Evolutionary conservation across 2,888 invertebrate species (phyloP), one percentile per base, ranked within the genome.

Genomic region (Pocota personata): DNA sequence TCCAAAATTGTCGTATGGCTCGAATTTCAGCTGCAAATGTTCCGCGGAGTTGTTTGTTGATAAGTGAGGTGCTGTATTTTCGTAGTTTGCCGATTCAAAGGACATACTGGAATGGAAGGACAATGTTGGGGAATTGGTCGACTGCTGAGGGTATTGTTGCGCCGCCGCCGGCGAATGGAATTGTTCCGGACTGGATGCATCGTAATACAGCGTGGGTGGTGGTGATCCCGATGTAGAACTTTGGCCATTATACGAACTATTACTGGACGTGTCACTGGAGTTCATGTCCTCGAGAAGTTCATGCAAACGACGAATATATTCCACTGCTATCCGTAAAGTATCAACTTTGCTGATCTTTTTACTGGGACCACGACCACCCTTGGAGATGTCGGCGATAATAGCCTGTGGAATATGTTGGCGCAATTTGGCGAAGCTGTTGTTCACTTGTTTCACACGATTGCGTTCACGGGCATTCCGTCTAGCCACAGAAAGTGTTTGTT

Each of bases 391-490:
- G 43, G 96, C 95, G 0, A 96, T 95, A 14, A 97, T 95, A 64
- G 95, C 95, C 86, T 96, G 95, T 0, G 98, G 98, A 87, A 98
- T 97, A 91, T 97, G 97, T 89, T 97, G 97, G 16, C 98, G 94
- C 10, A 98, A 94, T 7, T 96, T 96, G n/a, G 97, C 97, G 91
- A 98, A 98, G 89, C 98, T 98, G 92, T 97, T 97, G 93, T 98
- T 98, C 90, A 98, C 97, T 94, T 98, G 97, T 92, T 98, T 97
- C 88, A 98, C 98, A 88, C 98, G 95, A 91, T 98, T 98, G 88
- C 98, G 93, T 93, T 98, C 98, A 32, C 98, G 94, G 37, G 98
- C 98, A 92, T 98, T 98, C 89, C 98, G 94, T 60, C 98, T 93
- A 0, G 97, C 97, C 30, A 98, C 97, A 7, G 97, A 97, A 75